A percentile compares a stretch with the other conserved stretches of the same genome.
These are phyloP conservation scores for Tragopan temminckii DNA, from an alignment of 2,797 vertebrate genomes.

Conservation along the genomic window DNA sequence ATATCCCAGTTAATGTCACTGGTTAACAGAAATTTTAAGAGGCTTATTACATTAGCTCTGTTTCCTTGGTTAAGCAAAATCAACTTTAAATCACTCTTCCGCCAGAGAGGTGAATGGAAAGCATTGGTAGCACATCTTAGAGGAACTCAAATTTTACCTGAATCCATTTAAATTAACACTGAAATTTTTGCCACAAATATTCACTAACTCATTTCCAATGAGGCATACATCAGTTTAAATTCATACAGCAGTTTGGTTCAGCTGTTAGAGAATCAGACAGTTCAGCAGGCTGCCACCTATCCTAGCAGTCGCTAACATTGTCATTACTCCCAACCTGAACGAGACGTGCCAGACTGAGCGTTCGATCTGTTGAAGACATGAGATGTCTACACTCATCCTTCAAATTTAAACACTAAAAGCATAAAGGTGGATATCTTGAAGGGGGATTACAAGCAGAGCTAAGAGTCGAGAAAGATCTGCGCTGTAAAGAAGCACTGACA, in stretches of 20 bases:
- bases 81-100: slow-evolving; percentile 24
- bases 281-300: neutral
- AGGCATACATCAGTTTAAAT: neutral
- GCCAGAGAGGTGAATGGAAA: neutral
- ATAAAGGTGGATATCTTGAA: neutral
- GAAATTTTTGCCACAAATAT: neutral
- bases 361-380: neutral
- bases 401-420: slow-evolving; percentile 30
- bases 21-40: slow-evolving; percentile 31
- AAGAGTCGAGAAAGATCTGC: neutral
- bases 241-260: neutral
- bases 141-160: neutral
- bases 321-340: slow-evolving; percentile 9
- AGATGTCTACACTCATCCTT: neutral
- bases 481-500: neutral
- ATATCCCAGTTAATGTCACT: slow-evolving; percentile 13
- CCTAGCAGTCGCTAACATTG: neutral
- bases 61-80: slow-evolving; percentile 29
- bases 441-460: neutral
- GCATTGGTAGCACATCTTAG: neutral
- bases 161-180: neutral
- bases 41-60: slow-evolving; percentile 12
- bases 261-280: neutral
- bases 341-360: neutral
- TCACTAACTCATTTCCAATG: neutral